phyloP scores from a whole-genome alignment of 2,888 invertebrate genomes.

The Luperina testacea region DNA sequence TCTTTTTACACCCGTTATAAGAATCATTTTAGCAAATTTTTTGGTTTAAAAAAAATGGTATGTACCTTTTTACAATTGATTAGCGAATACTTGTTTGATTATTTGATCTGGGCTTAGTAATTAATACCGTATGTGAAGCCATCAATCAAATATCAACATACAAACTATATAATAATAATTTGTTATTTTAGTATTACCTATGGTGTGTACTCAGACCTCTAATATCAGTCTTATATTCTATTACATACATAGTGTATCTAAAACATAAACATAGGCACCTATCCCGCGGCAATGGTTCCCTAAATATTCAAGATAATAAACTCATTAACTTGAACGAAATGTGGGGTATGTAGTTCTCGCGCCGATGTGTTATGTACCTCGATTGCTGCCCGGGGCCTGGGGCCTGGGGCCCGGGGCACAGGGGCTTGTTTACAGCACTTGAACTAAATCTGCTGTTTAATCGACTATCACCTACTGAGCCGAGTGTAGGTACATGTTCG shows the following conservation, averaged over 20 bases:
- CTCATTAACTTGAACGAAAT: conserved; percentile 49
- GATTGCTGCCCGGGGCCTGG: conserved; percentile 16
- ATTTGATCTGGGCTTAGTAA: background rate
- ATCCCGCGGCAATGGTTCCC: conserved; percentile 5
- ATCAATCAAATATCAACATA: background rate
- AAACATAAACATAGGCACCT: conserved; percentile 7
- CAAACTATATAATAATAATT: background rate
- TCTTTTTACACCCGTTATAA: background rate
- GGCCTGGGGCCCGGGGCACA: background rate
- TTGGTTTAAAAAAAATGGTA: background rate
- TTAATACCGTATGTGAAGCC: background rate
- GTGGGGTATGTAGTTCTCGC: conserved; percentile 13
- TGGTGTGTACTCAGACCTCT: conserved; percentile 18
- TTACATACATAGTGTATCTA: conserved; percentile 1
- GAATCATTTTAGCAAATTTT: background rate
- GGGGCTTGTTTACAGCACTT: conserved; percentile 49
- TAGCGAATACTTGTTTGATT: background rate
- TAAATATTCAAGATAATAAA: conserved; percentile 43
- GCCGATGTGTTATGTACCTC: conserved; percentile 16
- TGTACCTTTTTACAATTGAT: background rate
- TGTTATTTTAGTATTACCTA: conserved; percentile 1
- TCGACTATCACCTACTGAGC: conserved; percentile 31
- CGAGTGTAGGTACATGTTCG: background rate
- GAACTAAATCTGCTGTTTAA: conserved; percentile 48
- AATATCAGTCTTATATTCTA: conserved; percentile 5